Evolutionary conservation across 2,888 invertebrate genomes (phyloP), one percentile per base, ranked within the genome.

Genomic region (Noctua fimbriata): DNA sequence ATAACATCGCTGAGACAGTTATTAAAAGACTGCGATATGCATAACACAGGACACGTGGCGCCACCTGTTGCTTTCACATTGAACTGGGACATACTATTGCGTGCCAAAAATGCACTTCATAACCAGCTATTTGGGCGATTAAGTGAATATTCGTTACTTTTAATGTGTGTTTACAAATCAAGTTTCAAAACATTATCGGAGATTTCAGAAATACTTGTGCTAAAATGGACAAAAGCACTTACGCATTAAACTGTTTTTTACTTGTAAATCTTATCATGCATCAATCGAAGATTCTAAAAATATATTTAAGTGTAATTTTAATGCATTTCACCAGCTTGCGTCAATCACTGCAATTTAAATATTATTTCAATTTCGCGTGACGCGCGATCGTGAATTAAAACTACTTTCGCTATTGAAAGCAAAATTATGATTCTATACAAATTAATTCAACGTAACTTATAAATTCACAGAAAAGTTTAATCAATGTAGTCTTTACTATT

Each of bases 31-130:
- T 16, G 4, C 36, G n/a, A 66, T n/a, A 58, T 52, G 63, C 65
- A 82, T 58, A 70, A 69, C 58, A 79, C n/a, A 2, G 9, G 18
- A 18, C 87, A 87, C 69, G 84, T 85, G 80, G 87, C 66, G 81
- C 78, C 87, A 81, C 85, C 85, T 86, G 85, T 77, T 78, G 82
- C 63, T 65, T 81, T 84, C 65, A 65, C 18, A 44, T 76, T 44
- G 21, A 74, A 74, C 69, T 73, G 47, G 7, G 32, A 36, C 58
- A 44, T 36, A 32, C 9, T 41, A 32, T 0, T 49, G 47, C 41
- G 63, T 78, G 83, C 78, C 83, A 82, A 72, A 76, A 82, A 49
- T 76, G 70, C 74, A 67, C 55, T 83, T 70, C 16, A 52, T 52
- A 58, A 52, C 41, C 16, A 44, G n/a, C 32, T 58, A 77, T 58